Evolutionary conservation across 2,888 invertebrate genomes (phyloP), one percentile per base, ranked within the genome.

Genomic region (Nemotelus nigrinus): DNA sequence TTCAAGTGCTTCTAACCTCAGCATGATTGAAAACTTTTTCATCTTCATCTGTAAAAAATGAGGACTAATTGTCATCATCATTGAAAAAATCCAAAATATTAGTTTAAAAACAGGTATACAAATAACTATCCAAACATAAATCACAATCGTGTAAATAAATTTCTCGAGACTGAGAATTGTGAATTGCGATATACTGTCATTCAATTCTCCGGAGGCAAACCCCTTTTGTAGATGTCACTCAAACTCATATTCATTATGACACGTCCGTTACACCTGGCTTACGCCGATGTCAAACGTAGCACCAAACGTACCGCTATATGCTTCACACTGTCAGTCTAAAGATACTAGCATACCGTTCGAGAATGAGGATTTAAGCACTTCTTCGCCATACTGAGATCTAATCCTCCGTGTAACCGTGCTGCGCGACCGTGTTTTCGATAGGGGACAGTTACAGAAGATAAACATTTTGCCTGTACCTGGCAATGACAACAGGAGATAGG

Each of bases 161-260:
- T 43, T 74, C 60, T 47, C 39, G 71, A 71, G 76, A 76, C 48
- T n/a, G n/a, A n/a, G n/a, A n/a, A n/a, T 25, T 25, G 25, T 25
- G 25, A 25, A 25, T 25, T 25, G 25, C 25, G 25, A 25, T 2
- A 45, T 43, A 2, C 53, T 25, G 50, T 76, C 10, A 57, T 48
- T 65, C 7, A 41, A 63, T 63, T 44, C 53, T 50, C 44, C 78
- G 60, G 76, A 67, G 78, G 72, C 67, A 65, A 25, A 74, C 70
- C 78, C 74, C 74, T 74, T 79, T 79, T 78, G 78, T 77, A 57
- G 58, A 57, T 77, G 78, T 79, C 78, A 78, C 75, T 79, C 77
- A 78, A 75, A 78, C 48, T 70, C 76, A 70, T 79, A 78, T 79
- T 78, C 78, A 79, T 79, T 68, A 65, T 71, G 77, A 78, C 78